Base-by-base conservation (phyloP, 2,113 vertebrate species). In the Centrocercus urophasianus region DNA sequence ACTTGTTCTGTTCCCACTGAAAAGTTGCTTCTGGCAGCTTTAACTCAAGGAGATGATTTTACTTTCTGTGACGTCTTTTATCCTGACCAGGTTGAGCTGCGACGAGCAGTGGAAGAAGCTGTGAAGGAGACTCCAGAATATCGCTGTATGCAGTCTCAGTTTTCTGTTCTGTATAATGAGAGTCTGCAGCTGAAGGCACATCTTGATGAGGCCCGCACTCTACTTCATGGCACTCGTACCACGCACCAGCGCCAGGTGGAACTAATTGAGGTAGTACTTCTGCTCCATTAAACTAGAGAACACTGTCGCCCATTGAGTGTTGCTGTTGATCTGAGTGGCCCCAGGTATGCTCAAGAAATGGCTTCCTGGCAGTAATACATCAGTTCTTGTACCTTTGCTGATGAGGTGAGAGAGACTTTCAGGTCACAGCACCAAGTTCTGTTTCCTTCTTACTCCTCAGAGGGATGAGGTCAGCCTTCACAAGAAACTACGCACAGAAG, bases 71-170 rank as follows among this genome's bases (percentile, higher is more conserved):
- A 1, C 3, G 12, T 93, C 47, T 80, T 66, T 32, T 83, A n/a
- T 57, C 14, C 47, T 56, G 28, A 60, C 47, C 45, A 99, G 99
- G 94, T 98, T 87, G 99, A 99, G 89, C 90, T 99, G 89, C 86
- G 98, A 78, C 98, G 96, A 63, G 98, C 99, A 14, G 99, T 99
- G 16, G 99, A 99, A 75, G 98, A 98, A 30, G 94, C 98, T 83
- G 99, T 99, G 20, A 99, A 98, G 89, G 98, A 99, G n/a, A 99
- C 98, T 2, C 98, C 99, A 0, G 99, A 99, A 64, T 99, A 99
- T 66, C 98, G 98, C 70, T 99, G 99, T 91, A 99, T 99, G 95
- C 99, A 99, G 96, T 99, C 99, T 0, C 99, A 99, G 57, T 99
- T 99, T 96, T 99, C 99, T 3, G 99, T 99, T 45, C 89, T 99